A percentile compares a stretch with the other conserved stretches of the same genome.
Conservation (phyloP, 2,888 invertebrate genomes). For the Cryptocephalus primarius region DNA sequence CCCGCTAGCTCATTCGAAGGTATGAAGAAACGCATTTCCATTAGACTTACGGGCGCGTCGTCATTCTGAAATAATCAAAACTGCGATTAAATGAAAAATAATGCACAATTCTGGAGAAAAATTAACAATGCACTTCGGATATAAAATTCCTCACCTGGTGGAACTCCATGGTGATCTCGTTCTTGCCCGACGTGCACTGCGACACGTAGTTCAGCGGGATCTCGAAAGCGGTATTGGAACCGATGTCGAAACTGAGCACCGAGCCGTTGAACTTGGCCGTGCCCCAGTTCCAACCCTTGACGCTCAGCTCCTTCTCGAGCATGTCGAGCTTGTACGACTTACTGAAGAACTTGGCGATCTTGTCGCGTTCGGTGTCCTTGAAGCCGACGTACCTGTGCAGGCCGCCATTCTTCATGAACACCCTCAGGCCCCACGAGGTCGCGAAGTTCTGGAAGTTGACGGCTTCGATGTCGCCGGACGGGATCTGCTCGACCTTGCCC, state of each 20-base stretch:
- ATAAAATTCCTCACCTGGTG: slow-evolving; percentile 58
- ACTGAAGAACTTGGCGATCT: slow-evolving; percentile 80
- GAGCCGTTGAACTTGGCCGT: slow-evolving; percentile 87
- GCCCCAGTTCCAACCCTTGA: slow-evolving; percentile 99
- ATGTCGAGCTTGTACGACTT: slow-evolving; percentile 74
- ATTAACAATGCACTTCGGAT: too few species aligned
- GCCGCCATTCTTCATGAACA: slow-evolving; percentile 82
- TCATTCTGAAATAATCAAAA: slow-evolving; percentile 63
- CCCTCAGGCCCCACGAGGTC: slow-evolving; percentile 77
- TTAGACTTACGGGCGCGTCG: slow-evolving; percentile 90
- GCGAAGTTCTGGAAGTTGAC: slow-evolving; percentile 90
- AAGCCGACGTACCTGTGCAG: slow-evolving; percentile 90
- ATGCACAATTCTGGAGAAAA: slow-evolving; percentile 1
- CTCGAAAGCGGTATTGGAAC: slow-evolving; percentile 81
- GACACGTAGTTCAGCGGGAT: slow-evolving; percentile 93
- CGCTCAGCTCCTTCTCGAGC: slow-evolving; percentile 81
- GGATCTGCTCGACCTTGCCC: slow-evolving; percentile 89
- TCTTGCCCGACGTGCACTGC: slow-evolving; percentile 91
- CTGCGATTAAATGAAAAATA: slow-evolving; percentile 1
- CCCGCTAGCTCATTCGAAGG: slow-evolving; percentile 80
- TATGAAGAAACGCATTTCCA: slow-evolving; percentile 97
- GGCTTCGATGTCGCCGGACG: slow-evolving; percentile 73
- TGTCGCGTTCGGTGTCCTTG: slow-evolving; percentile 89
- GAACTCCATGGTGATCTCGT: slow-evolving; percentile 96
- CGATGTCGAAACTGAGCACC: slow-evolving; percentile 74